Base-by-base conservation (phyloP, 2,113 vertebrate genomes). In the Poeciliopsis turrubarensis region DNA sequence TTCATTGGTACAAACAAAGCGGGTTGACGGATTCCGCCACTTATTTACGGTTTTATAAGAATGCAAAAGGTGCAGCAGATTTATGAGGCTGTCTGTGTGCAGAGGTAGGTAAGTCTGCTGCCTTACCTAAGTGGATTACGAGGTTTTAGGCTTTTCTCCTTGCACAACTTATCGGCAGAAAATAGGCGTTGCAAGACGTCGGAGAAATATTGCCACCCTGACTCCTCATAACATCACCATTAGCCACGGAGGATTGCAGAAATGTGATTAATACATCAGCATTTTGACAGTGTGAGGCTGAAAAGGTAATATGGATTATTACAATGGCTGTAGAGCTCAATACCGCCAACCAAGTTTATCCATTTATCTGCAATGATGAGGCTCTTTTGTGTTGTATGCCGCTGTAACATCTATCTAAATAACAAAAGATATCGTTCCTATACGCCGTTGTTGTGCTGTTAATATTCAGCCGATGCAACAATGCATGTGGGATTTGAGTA, bases 261-360 rank as follows among this genome's bases (percentile, higher is more conserved):
- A 89, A 93, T 91, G 92, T 95, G 93, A 95, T 94, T 94, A 94
- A 93, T 92, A 92, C 86, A 82, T 93, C 91, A 93, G 78, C 73
- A 82, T 88, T 91, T 90, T 93, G 92, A 92, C 93, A 93, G 91
- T 91, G 86, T 84, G 90, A 89, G 89, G 80, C 82, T 92, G 89
- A 93, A 93, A 94, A 94, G 93, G 92, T 94, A 94, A 94, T 93
- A 93, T 93, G 90, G 92, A 93, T 93, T 91, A 94, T 92, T 91
- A 92, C 90, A 94, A 93, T 89, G 87, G 92, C 91, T 90, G 82
- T 88, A 83, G 83, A 92, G 90, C 91, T 95, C 93, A 93, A 90
- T 93, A 91, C 91, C 75, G 75, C 89, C 91, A 91, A 92, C 89
- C 93, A 91, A 90, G 87, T 94, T 94, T 93, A 93, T 95, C 92